These are phyloP conservation scores for Amphiprion percula DNA, from an alignment of 2,113 vertebrate species.

Conservation along the genomic window DNA sequence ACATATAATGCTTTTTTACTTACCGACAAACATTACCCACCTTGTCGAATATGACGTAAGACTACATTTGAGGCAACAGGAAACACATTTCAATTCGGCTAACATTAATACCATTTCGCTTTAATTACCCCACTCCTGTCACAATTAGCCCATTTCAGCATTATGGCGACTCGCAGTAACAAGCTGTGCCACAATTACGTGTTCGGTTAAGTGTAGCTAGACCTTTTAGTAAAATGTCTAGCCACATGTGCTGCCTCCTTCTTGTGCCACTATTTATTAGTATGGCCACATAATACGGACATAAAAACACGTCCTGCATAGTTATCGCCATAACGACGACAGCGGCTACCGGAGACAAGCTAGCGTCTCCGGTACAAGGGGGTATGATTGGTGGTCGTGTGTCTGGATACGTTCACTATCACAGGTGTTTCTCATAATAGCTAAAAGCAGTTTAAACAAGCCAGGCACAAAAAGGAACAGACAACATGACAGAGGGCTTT, in stretches of 20 bases:
- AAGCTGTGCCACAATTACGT: no score
- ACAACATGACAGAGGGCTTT: neutral
- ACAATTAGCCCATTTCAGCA: no score
- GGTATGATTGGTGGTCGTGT: neutral
- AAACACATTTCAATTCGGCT: neutral
- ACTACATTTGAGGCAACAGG: neutral
- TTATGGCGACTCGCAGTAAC: no score
- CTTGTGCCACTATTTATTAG: neutral
- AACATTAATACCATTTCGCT: neutral
- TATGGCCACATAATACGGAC: neutral
- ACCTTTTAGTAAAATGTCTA: no score
- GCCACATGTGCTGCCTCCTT: neutral
- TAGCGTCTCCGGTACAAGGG: neutral
- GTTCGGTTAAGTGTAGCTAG: no score
- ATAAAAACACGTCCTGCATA: no score
- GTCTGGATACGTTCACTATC: constrained; percentile 17
- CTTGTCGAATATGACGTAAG: neutral
- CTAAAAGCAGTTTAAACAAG: constrained; percentile 5
- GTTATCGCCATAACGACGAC: neutral
- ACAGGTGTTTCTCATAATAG: constrained; percentile 55
- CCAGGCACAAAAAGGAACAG: neutral
- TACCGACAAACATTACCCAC: neutral
- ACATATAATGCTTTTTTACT: neutral
- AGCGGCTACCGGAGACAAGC: neutral
- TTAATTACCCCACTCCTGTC: neutral